Evolutionary conservation across 37 sponge, comb jelly and placozoan genomes (phyloP), one percentile per base, ranked within the genome.

Genomic region (Oopsacas minuta): DNA sequence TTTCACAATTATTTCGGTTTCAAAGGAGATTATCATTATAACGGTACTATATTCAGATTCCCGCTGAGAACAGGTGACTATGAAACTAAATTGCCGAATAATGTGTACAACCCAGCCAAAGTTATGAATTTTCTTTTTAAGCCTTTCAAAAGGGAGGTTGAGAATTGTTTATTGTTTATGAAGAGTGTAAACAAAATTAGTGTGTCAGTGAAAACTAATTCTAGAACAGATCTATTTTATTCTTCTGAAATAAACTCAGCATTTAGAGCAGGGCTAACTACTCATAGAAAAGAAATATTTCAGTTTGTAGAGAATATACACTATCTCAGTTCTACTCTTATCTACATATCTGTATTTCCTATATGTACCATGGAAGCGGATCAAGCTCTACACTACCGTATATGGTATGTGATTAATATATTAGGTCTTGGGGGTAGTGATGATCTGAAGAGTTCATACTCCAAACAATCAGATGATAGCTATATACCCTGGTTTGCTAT

Each of bases 131-230:
- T 34, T 61, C 75, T 61, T 61, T 61, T 61, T 34, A n/a, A 61
- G 30, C 75, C 75, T 10, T 61, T 61, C 75, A 61, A n/a, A 61
- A 3, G 5, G 75, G 75, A 61, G 75, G 22, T 61, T 7, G 75
- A 61, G 75, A 61, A 61, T 61, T 61, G 75, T 61, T 61, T 61
- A 12, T 61, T 61, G 28, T 61, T 61, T 34, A 61, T 61, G 75
- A 61, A 61, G 22, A 61, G 28, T 61, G 75, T 61, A 10, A 10
- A 61, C 30, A 25, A 10, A 61, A n/a, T 61, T 20, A 61, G 30
- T 25, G 75, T 61, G 7, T 61, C 75, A 61, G 75, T 61, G 20
- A 61, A 61, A 61, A n/a, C 5, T 3, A 61, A 34, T 61, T 61
- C 75, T 25, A 34, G 7, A 12, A 61, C 5, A 61, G 30, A n/a